Evolutionary conservation across 2,888 invertebrate genomes (phyloP), one percentile per base, ranked within the genome.

Genomic region (Drosophila demipolita): DNA sequence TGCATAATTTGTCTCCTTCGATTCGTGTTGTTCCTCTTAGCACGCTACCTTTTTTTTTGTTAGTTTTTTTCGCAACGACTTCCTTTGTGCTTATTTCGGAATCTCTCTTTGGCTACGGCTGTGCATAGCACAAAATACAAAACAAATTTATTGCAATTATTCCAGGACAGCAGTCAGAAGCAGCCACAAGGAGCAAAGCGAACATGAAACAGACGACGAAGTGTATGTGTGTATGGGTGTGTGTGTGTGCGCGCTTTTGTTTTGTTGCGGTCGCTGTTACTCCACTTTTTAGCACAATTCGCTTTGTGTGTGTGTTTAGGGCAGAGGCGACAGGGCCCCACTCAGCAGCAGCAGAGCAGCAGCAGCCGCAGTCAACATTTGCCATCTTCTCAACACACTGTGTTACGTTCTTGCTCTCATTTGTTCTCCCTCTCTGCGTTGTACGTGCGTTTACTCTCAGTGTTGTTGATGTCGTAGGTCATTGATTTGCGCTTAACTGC

Each of bases 381-480:
- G 70, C 66, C 75, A 75, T 79, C 79, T 75, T 79, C 71, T 64
- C 75, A 79, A 75, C 78, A 75, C 78, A 75, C 75, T 71, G 61
- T 73, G 45, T 26, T 36, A 53, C 32, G 66, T 20, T 66, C n/a
- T 66, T 38, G 66, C 54, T 64, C 71, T 42, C n/a, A 33, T 45
- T 53, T 50, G 38, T 45, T 59, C 50, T 42, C 53, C 3, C 20
- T 20, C 36, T 54, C 35, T 36, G 23, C 15, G 15, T 9, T 71
- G 58, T 65, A 42, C 49, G 40, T 68, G 69, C 66, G 68, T 65
- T 75, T 61, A 54, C 65, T 62, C 65, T 61, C 65, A 55, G 63
- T 73, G 73, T 76, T 75, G 80, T 76, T 84, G 85, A 87, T 90
- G 89, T 89, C 89, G 90, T 89, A 89, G 89, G 89, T 89, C 89